Evolutionary conservation across 1,140 invertebrate genomes (phyloP), one percentile per base, ranked within the genome.

Genomic region (Caenorhabditis remanei): DNA sequence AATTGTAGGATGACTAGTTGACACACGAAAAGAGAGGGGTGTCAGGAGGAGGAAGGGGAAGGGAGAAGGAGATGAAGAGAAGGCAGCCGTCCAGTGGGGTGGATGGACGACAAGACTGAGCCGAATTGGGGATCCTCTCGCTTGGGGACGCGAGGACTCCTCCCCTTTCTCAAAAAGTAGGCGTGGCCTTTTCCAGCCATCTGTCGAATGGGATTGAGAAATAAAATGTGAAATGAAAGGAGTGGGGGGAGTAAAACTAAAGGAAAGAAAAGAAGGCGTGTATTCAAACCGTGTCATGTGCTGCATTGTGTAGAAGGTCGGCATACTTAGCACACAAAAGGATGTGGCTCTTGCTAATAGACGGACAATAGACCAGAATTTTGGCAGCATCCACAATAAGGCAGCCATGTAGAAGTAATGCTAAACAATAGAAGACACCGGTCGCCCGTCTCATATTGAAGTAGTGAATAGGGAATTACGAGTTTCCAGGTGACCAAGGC

Each of bases 321-420:
- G 71, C 71, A 79, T 79, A 79, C 21, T 79, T 79, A 79, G 71
- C 13, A 24, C 71, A 79, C 71, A 79, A 53, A 50, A 79, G 46
- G 13, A 79, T 46, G 71, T 79, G 71, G 71, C 71, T 79, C 46
- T 79, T 79, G 46, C 71, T 79, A 79, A 79, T 79, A 46, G 71
- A 79, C 46, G 71, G 71, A 79, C 71, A 79, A 79, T 79, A 79
- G 71, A 79, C 71, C 46, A 79, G 71, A 50, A 79, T 79, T 79
- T 79, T 79, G n/a, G 71, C 71, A 79, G 71, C 46, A 13, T 50
- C 46, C 8, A 79, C 46, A n/a, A 79, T 50, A 41, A 79, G 53
- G 71, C n/a, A 43, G 14, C n/a, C 43, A n/a, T 50, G 67, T 46
- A 75, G 67, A 43, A 75, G 13, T 16, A 46, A 4, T 46, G 67